These are phyloP conservation scores for Crotalus helleri DNA, from an alignment of 2,113 vertebrate genomes.

Conservation along the genomic window DNA sequence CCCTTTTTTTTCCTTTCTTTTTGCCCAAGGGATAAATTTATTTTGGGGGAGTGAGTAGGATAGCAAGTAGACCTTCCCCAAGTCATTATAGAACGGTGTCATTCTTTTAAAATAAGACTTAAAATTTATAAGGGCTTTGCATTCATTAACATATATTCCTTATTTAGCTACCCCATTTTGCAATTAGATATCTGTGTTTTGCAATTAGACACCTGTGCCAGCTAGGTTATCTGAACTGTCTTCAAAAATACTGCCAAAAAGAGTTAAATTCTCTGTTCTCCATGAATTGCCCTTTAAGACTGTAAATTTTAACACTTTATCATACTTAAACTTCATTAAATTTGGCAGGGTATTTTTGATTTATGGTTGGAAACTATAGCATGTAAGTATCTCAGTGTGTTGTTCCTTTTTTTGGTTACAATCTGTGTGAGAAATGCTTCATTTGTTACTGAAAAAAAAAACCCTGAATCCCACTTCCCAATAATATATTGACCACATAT, in stretches of 20 bases:
- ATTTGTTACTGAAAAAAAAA: background rate
- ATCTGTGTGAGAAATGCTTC: background rate
- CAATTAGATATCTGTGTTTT: background rate
- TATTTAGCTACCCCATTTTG: background rate
- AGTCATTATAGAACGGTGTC: background rate
- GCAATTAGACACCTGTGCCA: background rate
- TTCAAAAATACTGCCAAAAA: background rate
- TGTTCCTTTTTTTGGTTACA: background rate
- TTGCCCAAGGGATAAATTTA: conserved; percentile 32
- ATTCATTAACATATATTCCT: background rate
- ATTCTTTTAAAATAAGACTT: background rate
- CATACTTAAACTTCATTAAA: background rate
- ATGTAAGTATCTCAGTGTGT: background rate
- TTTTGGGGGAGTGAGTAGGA: background rate
- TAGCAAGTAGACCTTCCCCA: background rate
- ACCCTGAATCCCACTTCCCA: background rate
- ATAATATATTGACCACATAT: background rate
- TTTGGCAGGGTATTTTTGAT: background rate
- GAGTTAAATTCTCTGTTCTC: background rate
- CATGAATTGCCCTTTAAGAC: background rate
- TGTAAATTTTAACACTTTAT: background rate
- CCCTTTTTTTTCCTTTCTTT: conserved; percentile 36
- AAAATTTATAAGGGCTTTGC: background rate
- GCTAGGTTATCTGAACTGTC: background rate
- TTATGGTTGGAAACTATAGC: background rate